Percentiles rank a stretch among this genome's conserved stretches.
These are phyloP conservation scores for Scolanthus callimorphus DNA, from an alignment of 92 coral and sea anemone species.

Conservation along the genomic window DNA sequence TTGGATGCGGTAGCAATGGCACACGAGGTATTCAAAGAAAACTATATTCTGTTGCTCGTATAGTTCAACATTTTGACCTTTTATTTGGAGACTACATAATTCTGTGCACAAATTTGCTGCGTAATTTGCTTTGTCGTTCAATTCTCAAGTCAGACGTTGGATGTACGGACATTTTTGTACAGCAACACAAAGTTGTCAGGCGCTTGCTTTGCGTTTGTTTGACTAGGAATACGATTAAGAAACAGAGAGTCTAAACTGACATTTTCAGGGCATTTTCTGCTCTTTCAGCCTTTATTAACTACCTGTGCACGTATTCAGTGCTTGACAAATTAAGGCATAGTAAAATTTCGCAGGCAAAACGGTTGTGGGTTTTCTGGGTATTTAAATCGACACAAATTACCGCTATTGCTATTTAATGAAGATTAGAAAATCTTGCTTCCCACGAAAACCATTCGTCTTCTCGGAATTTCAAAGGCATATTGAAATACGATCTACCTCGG, in stretches of 20 bases:
- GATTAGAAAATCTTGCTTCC: neutral
- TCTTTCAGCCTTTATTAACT: too few relatives aligned
- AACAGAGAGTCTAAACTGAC: neutral
- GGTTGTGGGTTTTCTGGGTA: neutral
- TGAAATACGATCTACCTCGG: neutral
- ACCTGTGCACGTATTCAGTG: too few relatives aligned
- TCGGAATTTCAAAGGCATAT: neutral
- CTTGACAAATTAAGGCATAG: neutral
- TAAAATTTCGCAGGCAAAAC: neutral
- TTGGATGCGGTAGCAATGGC: neutral
- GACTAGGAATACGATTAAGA: neutral
- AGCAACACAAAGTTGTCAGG: neutral
- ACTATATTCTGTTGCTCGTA: neutral
- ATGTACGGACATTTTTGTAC: neutral
- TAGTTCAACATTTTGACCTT: neutral
- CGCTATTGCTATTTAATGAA: conserved; percentile 1
- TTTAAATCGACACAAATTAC: neutral
- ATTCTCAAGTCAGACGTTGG: neutral
- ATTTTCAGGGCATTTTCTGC: too few relatives aligned
- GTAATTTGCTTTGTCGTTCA: neutral
- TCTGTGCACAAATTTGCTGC: neutral
- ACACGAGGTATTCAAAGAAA: neutral
- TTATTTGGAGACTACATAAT: neutral
- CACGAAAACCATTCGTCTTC: neutral
- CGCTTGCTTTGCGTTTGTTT: neutral